phyloP scores from a whole-genome alignment of 2,888 invertebrate genomes.

The Idaea aversata region DNA sequence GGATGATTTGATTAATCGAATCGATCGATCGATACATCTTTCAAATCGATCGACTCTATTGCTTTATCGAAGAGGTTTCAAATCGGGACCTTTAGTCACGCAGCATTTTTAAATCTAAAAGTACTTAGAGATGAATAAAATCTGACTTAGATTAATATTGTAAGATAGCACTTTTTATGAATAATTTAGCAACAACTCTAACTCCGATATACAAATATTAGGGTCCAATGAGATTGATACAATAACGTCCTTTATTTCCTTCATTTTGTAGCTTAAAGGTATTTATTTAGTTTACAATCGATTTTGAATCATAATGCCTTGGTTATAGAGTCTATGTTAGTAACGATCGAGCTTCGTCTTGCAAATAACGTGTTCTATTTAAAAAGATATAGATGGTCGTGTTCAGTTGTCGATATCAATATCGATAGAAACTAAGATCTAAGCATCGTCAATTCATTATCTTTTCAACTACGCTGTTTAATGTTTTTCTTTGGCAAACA shows the following conservation, averaged over 20 bases:
- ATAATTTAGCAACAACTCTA: no score
- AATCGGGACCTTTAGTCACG: background rate
- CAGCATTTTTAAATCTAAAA: background rate
- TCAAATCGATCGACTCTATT: background rate
- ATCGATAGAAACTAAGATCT: background rate
- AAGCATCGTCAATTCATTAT: background rate
- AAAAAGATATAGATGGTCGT: background rate
- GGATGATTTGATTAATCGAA: background rate
- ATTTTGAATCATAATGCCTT: background rate
- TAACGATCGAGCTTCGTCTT: background rate
- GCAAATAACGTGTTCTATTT: background rate
- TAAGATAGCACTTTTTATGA: no score
- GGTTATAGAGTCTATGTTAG: background rate
- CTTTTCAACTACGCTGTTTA: background rate
- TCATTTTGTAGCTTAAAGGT: background rate
- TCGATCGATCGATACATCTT: background rate
- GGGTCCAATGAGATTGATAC: background rate
- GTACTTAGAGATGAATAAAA: no score
- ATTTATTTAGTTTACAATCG: background rate
- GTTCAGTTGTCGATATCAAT: background rate
- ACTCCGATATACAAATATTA: background rate
- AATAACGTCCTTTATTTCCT: background rate
- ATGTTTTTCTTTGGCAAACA: background rate
- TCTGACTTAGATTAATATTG: no score
- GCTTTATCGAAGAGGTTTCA: background rate